Evolutionary conservation across 2,888 invertebrate genomes (phyloP), one percentile per base, ranked within the genome.

Genomic region (Lingula anatina): DNA sequence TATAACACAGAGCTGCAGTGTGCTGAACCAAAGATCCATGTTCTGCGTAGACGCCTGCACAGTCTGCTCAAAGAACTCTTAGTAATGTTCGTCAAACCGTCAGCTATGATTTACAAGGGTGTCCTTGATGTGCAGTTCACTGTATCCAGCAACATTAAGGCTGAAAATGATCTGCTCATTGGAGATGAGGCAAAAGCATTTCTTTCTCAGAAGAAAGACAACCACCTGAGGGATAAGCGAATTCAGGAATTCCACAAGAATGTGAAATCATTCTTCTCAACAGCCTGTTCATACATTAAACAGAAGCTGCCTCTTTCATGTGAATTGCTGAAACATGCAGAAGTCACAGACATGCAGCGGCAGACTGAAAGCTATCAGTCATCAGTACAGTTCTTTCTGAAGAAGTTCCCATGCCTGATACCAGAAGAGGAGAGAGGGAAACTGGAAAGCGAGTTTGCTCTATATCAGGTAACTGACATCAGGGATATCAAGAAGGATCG

Each of bases 1-100:
- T 23, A 45, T 18, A 52, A 49, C 36, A 37, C 35, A 15, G 12
- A 40, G 7, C 49, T 53, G 18, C 50, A 53, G 42, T 9, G 21
- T 20, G 47, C 46, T 4, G 31, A 41, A 12, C 53, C 50, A 25
- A 28, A 42, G 26, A 41, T 50, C 1, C 49, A 53, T 26, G 20
- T 28, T 1, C 27, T 53, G 41, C 24, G 27, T 5, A 27, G 25
- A 5, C 7, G 12, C 26, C 39, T 46, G 7, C 12, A 23, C 18
- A 15, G 23, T 15, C 28, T 47, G 12, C 15, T 47, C 2, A 26
- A 25, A 20, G 9, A 28, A 2, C 18, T 50, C 24, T 23, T 50
- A 2, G 21, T 38, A 9, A 35, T 39, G 42, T 53, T 53, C 20
- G 39, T 50, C 20, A 50, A 51, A 31, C 53, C 53, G 23, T 26